Evolutionary conservation across 2,888 invertebrate species (phyloP).

Genomic region (Myopa testacea): DNA sequence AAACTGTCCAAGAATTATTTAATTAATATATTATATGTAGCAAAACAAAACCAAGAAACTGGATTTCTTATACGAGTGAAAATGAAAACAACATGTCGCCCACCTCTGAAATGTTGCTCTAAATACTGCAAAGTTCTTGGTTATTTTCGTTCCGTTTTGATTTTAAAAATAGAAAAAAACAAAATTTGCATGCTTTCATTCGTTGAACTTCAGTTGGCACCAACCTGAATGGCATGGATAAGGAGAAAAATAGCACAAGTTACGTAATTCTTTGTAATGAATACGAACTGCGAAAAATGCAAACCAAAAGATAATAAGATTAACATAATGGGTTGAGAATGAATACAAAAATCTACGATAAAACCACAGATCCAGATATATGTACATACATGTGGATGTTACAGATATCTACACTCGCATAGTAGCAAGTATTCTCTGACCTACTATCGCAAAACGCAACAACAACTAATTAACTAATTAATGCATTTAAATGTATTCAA

Average conservation of each 20-base stretch:
- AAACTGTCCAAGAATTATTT: too few relatives aligned
- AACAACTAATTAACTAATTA: not conserved
- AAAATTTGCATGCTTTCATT: conserved; percentile 5
- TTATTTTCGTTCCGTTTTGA: not conserved
- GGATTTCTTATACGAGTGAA: too few relatives aligned
- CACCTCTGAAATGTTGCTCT: conserved; percentile 5
- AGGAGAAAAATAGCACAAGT: not conserved
- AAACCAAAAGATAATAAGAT: not conserved
- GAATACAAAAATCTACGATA: not conserved
- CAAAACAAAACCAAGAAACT: too few relatives aligned
- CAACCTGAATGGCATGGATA: not conserved
- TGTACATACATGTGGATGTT: not conserved
- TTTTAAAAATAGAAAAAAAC: conserved; percentile 10
- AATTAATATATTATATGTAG: too few relatives aligned
- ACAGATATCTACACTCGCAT: too few relatives aligned
- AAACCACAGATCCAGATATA: not conserved
- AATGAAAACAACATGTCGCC: not conserved
- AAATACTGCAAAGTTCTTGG: not conserved
- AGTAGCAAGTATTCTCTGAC: conserved; percentile 3
- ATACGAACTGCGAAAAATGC: not conserved
- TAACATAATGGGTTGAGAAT: not conserved
- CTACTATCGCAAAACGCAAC: not conserved
- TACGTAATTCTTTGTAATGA: conserved; percentile 3
- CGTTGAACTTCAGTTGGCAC: conserved; percentile 17
- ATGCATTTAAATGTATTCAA: conserved; percentile 7